A percentile compares a stretch with the other conserved stretches of the same genome.
Evolutionary conservation across 2,113 vertebrate genomes (phyloP).

Genomic region (Varanus salvator): DNA sequence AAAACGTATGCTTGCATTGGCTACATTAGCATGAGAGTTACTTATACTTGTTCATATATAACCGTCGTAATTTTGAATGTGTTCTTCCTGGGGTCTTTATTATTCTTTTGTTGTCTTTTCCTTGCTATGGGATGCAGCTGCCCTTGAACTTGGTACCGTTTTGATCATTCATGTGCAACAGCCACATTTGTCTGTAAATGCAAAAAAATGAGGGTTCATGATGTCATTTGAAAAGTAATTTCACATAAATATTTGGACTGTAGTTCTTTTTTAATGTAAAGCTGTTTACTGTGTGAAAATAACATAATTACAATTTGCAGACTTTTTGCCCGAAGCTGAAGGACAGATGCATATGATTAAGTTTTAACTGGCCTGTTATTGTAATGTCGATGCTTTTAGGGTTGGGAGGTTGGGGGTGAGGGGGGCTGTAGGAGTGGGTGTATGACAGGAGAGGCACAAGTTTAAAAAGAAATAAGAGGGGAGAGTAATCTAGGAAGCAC

Average conservation of each 20-base stretch:
- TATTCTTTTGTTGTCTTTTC: slow-evolving; percentile 83
- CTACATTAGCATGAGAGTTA: slow-evolving; percentile 44
- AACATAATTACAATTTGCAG: slow-evolving; percentile 81
- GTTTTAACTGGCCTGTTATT: slow-evolving; percentile 83
- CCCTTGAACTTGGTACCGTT: slow-evolving; percentile 81
- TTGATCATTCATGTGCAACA: slow-evolving; percentile 84
- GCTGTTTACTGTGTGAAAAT: slow-evolving; percentile 78
- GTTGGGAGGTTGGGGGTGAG: slow-evolving; percentile 66
- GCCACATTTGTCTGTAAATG: slow-evolving; percentile 79
- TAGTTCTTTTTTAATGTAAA: slow-evolving; percentile 68
- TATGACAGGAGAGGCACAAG: slow-evolving; percentile 64
- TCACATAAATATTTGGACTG: slow-evolving; percentile 78
- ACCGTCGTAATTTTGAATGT: slow-evolving; percentile 79
- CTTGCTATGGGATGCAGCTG: slow-evolving; percentile 80
- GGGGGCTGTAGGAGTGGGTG: not conserved
- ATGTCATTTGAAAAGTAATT: slow-evolving; percentile 77
- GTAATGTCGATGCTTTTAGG: slow-evolving; percentile 87
- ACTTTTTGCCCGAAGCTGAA: slow-evolving; percentile 79
- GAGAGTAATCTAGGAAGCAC: slow-evolving; percentile 71
- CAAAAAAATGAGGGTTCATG: slow-evolving; percentile 73
- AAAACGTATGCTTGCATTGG: slow-evolving; percentile 40
- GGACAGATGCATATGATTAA: slow-evolving; percentile 87
- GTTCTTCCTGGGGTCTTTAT: slow-evolving; percentile 73
- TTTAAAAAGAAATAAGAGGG: slow-evolving; percentile 60
- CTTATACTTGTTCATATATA: slow-evolving; percentile 58